Conservation (phyloP, 2,888 invertebrate genomes). For the Kuschelorhynchus macadamiae region DNA sequence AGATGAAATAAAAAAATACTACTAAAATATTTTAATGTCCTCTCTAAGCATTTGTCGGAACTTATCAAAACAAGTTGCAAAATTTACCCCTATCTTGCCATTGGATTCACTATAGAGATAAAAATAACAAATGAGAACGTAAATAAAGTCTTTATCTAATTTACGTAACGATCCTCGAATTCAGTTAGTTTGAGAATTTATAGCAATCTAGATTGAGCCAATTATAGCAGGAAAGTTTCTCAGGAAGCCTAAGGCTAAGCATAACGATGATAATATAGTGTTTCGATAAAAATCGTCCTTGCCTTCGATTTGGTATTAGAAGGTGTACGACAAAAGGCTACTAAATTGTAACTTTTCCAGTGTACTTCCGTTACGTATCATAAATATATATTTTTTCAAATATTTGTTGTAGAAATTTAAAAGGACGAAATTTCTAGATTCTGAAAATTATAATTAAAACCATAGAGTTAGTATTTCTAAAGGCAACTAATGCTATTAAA, state of each 20-base stretch:
- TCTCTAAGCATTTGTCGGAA: too few relatives aligned
- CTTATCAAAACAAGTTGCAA: constrained; percentile 17
- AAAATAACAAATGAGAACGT: constrained; percentile 42
- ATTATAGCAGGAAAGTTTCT: constrained; percentile 32
- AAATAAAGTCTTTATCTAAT: constrained; percentile 42
- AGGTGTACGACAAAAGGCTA: too few relatives aligned
- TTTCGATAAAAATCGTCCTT: constrained; percentile 30
- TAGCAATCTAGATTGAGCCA: constrained; percentile 57
- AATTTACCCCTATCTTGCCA: constrained; percentile 27
- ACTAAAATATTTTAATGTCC: too few relatives aligned
- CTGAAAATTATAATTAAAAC: too few relatives aligned
- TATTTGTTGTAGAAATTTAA: too few relatives aligned
- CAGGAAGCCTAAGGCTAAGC: constrained; percentile 24
- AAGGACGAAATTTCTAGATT: too few relatives aligned
- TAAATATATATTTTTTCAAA: too few relatives aligned
- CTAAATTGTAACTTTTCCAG: too few relatives aligned
- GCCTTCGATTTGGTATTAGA: constrained; percentile 6
- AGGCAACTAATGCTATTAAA: too few relatives aligned
- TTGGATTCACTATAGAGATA: constrained; percentile 34
- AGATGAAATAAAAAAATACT: too few relatives aligned
- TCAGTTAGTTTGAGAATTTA: constrained; percentile 54
- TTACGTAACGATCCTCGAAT: constrained; percentile 38
- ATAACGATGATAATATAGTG: constrained; percentile 33
- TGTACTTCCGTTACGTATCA: too few relatives aligned
- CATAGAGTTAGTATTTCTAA: too few relatives aligned